Evolutionary conservation across 2,113 vertebrate species (phyloP), one percentile per base, ranked within the genome.

Genomic region (Seriola rivoliana): DNA sequence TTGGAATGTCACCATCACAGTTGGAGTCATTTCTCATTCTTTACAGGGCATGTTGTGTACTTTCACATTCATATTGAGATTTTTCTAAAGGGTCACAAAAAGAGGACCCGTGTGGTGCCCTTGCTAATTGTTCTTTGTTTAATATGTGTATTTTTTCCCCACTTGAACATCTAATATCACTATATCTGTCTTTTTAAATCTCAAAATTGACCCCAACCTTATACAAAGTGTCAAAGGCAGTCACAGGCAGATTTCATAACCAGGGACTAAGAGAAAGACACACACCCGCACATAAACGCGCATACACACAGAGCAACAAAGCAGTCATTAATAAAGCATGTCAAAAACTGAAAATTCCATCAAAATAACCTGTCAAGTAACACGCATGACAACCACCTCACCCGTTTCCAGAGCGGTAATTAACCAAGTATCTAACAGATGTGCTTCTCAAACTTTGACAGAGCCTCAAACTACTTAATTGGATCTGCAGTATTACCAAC

Each of bases 1-100:
- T 82, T 91, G 93, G 93, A 94, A 95, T 93, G 94, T 94, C 88
- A 81, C 87, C 91, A 84, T 88, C 72, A 75, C 76, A 85, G 91
- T 52, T 82, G 79, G 84, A 90, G 90, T 86, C 46, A 72, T 80
- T 81, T 85, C 63, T 76, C 75, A 48, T 83, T 88, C 63, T 87
- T 87, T 77, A 70, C 36, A 66, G 78, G 80, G 46, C 59, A 23
- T 67, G 6, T 52, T 44, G 72, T 62, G 66, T 52, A 64, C 58
- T 70, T 91, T 87, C 86, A 85, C 84, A 82, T 83, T 80, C 72
- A 80, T 38, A 25, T 75, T 84, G 80, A 46, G 23, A 79, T 73
- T 54, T 71, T 32, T 50, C 40, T 34, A 14, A 16, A 85, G 40
- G 71, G 71, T 80, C 63, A 32, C 48, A 48, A 48, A 79, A 80